Percentiles rank a stretch among this genome's conserved stretches.
These are phyloP conservation scores for Festucalex cinctus DNA, from an alignment of 2,113 vertebrate genomes.

Conservation along the genomic window DNA sequence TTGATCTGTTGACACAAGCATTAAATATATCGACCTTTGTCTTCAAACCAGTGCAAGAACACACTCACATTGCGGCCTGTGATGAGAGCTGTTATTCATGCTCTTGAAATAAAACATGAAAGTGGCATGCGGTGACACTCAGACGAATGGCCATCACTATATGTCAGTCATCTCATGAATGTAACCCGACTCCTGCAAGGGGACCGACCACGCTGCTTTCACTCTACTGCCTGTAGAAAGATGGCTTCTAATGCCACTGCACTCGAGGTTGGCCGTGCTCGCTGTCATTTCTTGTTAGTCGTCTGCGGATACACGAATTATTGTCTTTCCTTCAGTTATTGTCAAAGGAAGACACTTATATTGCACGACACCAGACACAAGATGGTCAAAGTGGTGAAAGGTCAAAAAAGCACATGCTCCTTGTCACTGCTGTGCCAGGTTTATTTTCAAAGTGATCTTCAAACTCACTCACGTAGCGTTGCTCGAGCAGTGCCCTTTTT, in stretches of 20 bases:
- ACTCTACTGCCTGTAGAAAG: constrained; percentile 9
- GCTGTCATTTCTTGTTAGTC: neutral
- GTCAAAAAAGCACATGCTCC: neutral
- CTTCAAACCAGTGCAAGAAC: neutral
- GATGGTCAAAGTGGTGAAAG: neutral
- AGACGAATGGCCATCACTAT: constrained; percentile 33
- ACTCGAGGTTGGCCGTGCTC: neutral
- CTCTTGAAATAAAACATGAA: constrained; percentile 38
- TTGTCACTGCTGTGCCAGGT: neutral
- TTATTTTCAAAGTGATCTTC: neutral
- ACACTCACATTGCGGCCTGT: neutral
- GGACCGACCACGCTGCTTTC: constrained; percentile 4
- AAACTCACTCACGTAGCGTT: too few relatives aligned
- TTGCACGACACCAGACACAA: too few relatives aligned
- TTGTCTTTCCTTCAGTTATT: neutral
- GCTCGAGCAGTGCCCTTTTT: too few relatives aligned
- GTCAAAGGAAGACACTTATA: neutral
- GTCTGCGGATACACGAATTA: neutral
- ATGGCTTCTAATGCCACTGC: neutral
- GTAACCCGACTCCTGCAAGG: constrained; percentile 35
- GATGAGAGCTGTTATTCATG: constrained; percentile 36
- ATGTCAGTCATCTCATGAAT: constrained; percentile 46
- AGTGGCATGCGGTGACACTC: constrained; percentile 39
- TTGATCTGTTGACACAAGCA: neutral
- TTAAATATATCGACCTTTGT: neutral